Evolutionary conservation across 2,888 invertebrate genomes (phyloP).

Genomic region (Catocala sponsa): DNA sequence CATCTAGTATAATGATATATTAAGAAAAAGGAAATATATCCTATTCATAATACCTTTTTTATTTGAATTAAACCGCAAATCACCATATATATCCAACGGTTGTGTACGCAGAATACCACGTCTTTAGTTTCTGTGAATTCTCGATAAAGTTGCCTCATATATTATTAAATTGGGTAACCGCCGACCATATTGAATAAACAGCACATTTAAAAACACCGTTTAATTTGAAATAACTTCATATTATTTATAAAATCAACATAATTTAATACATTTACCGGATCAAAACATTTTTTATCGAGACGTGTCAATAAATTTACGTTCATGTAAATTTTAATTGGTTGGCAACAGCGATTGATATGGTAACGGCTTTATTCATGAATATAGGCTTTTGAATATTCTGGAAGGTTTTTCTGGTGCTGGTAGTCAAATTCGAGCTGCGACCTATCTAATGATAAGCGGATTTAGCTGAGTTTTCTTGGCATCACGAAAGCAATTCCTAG

Average conservation of each 20-base stretch:
- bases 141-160: neutral
- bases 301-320: neutral
- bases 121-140: neutral
- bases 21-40: too few relatives aligned
- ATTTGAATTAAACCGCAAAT: too few relatives aligned
- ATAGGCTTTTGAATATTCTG: neutral
- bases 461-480: too few relatives aligned
- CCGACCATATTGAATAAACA: too few relatives aligned
- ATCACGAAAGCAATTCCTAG: too few relatives aligned
- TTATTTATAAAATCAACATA: neutral
- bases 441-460: too few relatives aligned
- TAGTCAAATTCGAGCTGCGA: too few relatives aligned
- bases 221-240: too few relatives aligned
- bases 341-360: slow-evolving; percentile 12
- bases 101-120: neutral
- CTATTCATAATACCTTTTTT: too few relatives aligned
- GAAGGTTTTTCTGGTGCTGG: neutral
- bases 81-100: too few relatives aligned
- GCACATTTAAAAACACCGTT: too few relatives aligned
- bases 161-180: neutral
- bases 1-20: too few relatives aligned
- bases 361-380: slow-evolving; percentile 9
- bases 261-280: neutral
- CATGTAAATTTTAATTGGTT: slow-evolving; percentile 15
- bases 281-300: slow-evolving; percentile 6